A percentile compares a stretch with the other conserved stretches of the same genome.
phyloP scores from a whole-genome alignment of 2,888 invertebrate genomes.

The Agrenia bidenticulata region DNA sequence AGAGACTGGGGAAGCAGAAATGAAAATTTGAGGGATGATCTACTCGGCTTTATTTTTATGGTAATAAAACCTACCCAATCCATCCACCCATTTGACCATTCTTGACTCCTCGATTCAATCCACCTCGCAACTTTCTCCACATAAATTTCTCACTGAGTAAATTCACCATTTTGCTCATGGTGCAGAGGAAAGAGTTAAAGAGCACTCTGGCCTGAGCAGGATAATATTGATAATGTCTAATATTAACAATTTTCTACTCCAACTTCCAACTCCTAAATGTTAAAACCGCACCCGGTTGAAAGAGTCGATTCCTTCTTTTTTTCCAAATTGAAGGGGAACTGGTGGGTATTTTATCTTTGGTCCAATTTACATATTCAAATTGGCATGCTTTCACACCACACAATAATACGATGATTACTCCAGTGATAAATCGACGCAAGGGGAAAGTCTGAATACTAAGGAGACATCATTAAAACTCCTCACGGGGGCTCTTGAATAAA shows the following conservation, averaged over 20 bases:
- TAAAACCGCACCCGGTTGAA: too few relatives aligned
- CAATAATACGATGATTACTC: constrained; percentile 3
- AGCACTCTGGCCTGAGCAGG: too few relatives aligned
- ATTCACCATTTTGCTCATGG: too few relatives aligned
- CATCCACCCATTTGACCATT: background rate
- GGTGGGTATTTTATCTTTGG: background rate
- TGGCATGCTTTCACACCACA: too few relatives aligned
- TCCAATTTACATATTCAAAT: too few relatives aligned
- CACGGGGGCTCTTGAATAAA: background rate
- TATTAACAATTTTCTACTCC: too few relatives aligned
- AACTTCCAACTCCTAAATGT: too few relatives aligned
- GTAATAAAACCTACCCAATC: background rate
- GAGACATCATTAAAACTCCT: background rate
- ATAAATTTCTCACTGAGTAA: background rate
- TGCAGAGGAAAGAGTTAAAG: too few relatives aligned
- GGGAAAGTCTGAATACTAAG: constrained; percentile 7
- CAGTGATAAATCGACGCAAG: constrained; percentile 1
- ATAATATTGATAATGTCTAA: too few relatives aligned
- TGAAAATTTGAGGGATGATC: constrained; percentile 7
- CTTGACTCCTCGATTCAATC: background rate
- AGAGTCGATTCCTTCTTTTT: too few relatives aligned
- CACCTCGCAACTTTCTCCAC: constrained; percentile 3
- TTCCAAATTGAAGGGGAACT: background rate
- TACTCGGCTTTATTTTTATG: background rate
- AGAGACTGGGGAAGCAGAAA: background rate